Evolutionary conservation across 30 jellyfish, hydroid and myxozoan genomes (phyloP).

Genomic region (Calvadosia cruxmelitensis): DNA sequence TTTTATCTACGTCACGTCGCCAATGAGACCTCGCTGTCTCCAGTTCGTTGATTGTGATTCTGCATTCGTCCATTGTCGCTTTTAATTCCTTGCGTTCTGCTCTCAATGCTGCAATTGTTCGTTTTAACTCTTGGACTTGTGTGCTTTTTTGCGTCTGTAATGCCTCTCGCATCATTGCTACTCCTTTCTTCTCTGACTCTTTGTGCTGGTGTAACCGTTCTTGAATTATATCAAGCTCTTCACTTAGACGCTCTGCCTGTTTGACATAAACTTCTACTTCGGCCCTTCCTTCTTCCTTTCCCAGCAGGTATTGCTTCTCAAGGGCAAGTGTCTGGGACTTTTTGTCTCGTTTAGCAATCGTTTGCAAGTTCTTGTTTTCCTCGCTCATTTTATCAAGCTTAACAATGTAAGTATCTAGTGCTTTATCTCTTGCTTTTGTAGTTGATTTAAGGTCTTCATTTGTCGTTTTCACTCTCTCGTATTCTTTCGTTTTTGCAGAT

Average conservation of each 20-base stretch:
- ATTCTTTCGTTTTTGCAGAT: neutral
- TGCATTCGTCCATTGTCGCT: neutral
- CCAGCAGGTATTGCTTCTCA: neutral
- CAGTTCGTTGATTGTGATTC: neutral
- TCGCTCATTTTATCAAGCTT: neutral
- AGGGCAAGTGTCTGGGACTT: neutral
- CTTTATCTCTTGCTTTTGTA: neutral
- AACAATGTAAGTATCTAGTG: too few species aligned
- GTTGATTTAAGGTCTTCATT: neutral
- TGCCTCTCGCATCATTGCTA: neutral
- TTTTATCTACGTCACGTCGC: neutral
- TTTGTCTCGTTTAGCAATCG: too few species aligned
- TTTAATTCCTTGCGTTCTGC: neutral
- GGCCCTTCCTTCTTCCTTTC: neutral
- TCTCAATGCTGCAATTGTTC: neutral
- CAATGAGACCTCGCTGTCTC: neutral
- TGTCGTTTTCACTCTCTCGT: neutral
- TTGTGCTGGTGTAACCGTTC: neutral
- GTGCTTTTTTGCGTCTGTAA: neutral
- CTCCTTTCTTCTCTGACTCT: neutral
- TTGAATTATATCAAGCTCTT: neutral
- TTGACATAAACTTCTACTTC: neutral
- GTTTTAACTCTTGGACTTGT: neutral
- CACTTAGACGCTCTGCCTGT: neutral
- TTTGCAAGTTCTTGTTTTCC: neutral